These are phyloP conservation scores for Iphiclides podalirius DNA, from an alignment of 2,888 invertebrate genomes.

Conservation along the genomic window DNA sequence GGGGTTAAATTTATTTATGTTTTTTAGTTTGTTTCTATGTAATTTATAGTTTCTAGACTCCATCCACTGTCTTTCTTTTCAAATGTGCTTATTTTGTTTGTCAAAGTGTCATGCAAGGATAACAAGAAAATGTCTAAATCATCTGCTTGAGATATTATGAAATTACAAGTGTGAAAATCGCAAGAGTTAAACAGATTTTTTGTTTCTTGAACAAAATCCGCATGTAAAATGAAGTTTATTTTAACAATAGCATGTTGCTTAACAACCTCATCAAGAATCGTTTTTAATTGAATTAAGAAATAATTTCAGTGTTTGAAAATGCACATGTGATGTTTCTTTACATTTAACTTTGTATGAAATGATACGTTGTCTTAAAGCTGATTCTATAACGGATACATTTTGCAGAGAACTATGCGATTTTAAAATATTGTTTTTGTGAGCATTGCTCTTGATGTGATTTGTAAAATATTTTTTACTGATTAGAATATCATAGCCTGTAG, in stretches of 20 bases:
- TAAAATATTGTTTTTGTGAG: too few species aligned
- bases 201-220: conserved; percentile 28
- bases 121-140: conserved; percentile 22
- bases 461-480: too few species aligned
- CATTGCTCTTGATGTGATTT: too few species aligned
- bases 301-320: neutral
- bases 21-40: conserved; percentile 31
- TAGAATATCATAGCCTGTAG: too few species aligned
- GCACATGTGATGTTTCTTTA: neutral
- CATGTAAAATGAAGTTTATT: conserved; percentile 29
- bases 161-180: conserved; percentile 31
- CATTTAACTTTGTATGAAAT: neutral
- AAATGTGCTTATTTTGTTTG: conserved; percentile 27
- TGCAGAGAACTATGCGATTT: too few species aligned
- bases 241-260: conserved; percentile 22
- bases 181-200: conserved; percentile 26
- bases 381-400: too few species aligned
- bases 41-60: conserved; percentile 26
- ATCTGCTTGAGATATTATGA: conserved; percentile 23
- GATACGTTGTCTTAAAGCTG: neutral
- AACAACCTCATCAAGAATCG: neutral
- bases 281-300: neutral
- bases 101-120: conserved; percentile 20
- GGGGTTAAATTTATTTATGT: conserved; percentile 33
- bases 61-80: conserved; percentile 34